Percentiles rank a stretch among this genome's conserved stretches.
phyloP scores from a whole-genome alignment of 2,797 vertebrate genomes.

The Ptychobarbus kaznakovi region DNA sequence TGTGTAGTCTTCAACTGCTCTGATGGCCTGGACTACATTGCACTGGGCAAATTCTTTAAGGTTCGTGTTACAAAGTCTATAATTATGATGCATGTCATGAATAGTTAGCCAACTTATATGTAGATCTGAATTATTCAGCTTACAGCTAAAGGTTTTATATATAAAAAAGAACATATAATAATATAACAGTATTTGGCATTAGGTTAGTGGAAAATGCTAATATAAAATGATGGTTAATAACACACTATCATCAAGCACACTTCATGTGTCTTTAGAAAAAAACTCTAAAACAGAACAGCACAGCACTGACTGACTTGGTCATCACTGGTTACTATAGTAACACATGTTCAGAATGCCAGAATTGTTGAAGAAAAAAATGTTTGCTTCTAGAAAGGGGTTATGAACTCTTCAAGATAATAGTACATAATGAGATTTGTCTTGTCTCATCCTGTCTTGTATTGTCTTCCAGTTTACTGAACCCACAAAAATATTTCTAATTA shows the following conservation, averaged over 20 bases:
- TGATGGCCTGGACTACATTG: conserved; percentile 91
- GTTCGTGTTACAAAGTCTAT: conserved; percentile 63
- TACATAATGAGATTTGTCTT: conserved; percentile 1
- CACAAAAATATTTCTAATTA: conserved; percentile 13
- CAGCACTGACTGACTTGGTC: background rate
- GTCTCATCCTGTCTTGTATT: background rate
- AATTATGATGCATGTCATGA: background rate
- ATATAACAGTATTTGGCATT: background rate
- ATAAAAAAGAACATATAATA: background rate
- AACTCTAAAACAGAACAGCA: background rate
- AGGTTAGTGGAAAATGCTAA: background rate
- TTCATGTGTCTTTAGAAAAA: background rate
- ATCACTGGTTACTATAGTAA: conserved; percentile 13
- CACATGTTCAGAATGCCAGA: background rate
- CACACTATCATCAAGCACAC: background rate
- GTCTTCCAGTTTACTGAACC: background rate
- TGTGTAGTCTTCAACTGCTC: conserved; percentile 96
- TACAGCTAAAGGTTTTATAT: background rate
- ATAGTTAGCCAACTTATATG: background rate
- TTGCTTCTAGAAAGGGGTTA: background rate
- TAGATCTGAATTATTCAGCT: background rate
- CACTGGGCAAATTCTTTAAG: conserved; percentile 94
- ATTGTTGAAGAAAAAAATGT: background rate
- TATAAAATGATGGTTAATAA: background rate
- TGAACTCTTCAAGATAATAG: background rate